Evolutionary conservation across 2,888 invertebrate species (phyloP).

Genomic region (Rhagonycha lutea): DNA sequence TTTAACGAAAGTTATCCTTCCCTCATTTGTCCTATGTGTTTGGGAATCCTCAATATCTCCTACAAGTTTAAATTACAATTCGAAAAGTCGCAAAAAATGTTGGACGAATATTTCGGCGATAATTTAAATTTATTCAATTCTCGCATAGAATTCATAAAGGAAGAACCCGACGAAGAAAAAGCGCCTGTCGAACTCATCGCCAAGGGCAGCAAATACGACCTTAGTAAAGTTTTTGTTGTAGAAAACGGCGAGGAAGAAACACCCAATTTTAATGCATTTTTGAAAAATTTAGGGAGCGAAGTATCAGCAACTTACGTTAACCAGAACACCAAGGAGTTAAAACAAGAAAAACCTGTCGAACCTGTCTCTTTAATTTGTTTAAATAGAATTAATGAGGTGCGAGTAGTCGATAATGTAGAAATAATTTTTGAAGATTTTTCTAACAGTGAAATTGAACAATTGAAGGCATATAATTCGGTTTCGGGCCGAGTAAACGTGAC

Average conservation of each 20-base stretch:
- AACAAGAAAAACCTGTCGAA: background rate
- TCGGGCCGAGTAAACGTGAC: background rate
- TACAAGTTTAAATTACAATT: constrained; percentile 30
- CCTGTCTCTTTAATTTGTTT: background rate
- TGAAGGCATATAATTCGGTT: background rate
- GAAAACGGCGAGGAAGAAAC: constrained; percentile 33
- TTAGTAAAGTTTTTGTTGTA: constrained; percentile 39
- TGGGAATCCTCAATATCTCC: constrained; percentile 23
- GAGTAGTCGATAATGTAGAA: background rate
- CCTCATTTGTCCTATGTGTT: constrained; percentile 28
- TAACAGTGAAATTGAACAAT: background rate
- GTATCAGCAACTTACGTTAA: constrained; percentile 37
- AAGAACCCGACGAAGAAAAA: background rate
- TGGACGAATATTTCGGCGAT: constrained; percentile 23
- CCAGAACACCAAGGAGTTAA: background rate
- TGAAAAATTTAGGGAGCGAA: constrained; percentile 41
- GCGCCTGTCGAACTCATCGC: constrained; percentile 39
- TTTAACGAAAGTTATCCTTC: constrained; percentile 21
- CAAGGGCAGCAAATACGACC: constrained; percentile 36
- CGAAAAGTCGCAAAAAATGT: constrained; percentile 23
- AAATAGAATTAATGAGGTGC: background rate
- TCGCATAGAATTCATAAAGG: background rate
- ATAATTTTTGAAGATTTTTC: background rate
- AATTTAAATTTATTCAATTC: background rate
- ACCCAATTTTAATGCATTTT: constrained; percentile 36